Base-by-base conservation (phyloP, 2,797 vertebrate genomes). In the Manis crassicaudata region DNA sequence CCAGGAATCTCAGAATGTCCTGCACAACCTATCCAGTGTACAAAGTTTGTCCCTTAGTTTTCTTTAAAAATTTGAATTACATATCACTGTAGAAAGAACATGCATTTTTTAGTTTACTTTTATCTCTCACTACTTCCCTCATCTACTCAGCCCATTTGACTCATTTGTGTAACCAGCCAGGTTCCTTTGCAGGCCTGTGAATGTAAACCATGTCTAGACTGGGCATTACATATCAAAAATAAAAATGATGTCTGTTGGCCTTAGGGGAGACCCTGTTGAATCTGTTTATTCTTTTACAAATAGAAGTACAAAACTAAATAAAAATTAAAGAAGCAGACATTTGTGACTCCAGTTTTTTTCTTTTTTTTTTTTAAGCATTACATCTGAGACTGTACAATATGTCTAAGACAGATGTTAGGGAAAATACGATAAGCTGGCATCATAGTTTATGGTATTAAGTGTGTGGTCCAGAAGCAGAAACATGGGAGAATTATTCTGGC, bases 251-350 rank as follows among this genome's bases (percentile, higher is more conserved):
- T 89, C 67, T 92, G 32, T 76, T 96, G 72, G 52, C 89, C 82
- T 94, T 46, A 37, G 35, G 94, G 70, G 52, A 91, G 60, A 92
- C n/a, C 37, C 80, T 91, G 60, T 84, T 77, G 86, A 94, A 95
- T 92, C 85, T 84, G 70, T 70, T 95, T 95, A 84, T 87, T 83
- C 35, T 91, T 56, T 92, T 87, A 89, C 86, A 95, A 96, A 90
- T 54, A 86, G 62, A 96, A 95, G 72, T 93, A 72, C 68, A 90
- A 96, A 94, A 84, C 32, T 16, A 67, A 96, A 92, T 95, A 80
- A 95, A 68, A 88, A 60, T 87, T 52, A 91, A 95, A 95, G 86
- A 84, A 88, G 50, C 76, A 76, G 82, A 50, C 27, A 77, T 84
- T 58, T 96, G n/a, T 35, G 84, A 82, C 35, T 87, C 67, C 43